Conservation (phyloP, 1,140 invertebrate species). For the Eurosta solidaginis region DNA sequence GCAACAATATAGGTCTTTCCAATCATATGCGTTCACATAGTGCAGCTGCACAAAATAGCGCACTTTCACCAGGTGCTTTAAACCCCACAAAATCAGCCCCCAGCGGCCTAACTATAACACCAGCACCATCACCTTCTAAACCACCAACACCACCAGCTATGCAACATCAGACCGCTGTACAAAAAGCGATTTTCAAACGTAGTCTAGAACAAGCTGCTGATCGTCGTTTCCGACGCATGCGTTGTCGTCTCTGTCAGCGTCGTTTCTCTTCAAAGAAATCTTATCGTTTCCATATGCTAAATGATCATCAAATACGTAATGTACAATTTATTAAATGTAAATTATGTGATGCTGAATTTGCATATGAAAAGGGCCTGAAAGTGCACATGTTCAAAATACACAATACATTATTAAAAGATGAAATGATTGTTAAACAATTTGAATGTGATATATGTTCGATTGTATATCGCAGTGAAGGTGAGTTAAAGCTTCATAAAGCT, state of each 20-base stretch:
- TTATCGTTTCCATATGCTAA: constrained; percentile 58
- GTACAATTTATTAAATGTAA: constrained; percentile 59
- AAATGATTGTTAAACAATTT: constrained; percentile 56
- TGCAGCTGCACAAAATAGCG: constrained; percentile 41
- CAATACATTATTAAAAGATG: constrained; percentile 49
- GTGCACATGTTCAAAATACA: constrained; percentile 59
- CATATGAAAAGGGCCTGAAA: constrained; percentile 58
- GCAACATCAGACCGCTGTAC: constrained; percentile 45
- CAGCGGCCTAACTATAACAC: constrained; percentile 51
- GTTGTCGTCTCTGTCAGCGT: constrained; percentile 56
- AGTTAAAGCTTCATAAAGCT: constrained; percentile 50
- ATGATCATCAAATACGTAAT: constrained; percentile 57
- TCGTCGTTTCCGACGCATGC: constrained; percentile 55
- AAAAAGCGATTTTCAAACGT: constrained; percentile 49
- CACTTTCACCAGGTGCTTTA: constrained; percentile 38
- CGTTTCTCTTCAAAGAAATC: constrained; percentile 57
- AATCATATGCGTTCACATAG: constrained; percentile 58
- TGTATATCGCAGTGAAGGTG: constrained; percentile 51
- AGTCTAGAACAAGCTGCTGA: constrained; percentile 54
- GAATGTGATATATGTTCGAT: constrained; percentile 58
- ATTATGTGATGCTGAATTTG: constrained; percentile 56
- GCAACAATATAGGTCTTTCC: constrained; percentile 55
- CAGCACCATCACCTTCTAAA: constrained; percentile 35
- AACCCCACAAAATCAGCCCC: constrained; percentile 45
- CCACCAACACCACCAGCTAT: background rate